These are phyloP conservation scores for Nothoprocta pentlandii DNA, from an alignment of 2,113 vertebrate species.

Conservation along the genomic window DNA sequence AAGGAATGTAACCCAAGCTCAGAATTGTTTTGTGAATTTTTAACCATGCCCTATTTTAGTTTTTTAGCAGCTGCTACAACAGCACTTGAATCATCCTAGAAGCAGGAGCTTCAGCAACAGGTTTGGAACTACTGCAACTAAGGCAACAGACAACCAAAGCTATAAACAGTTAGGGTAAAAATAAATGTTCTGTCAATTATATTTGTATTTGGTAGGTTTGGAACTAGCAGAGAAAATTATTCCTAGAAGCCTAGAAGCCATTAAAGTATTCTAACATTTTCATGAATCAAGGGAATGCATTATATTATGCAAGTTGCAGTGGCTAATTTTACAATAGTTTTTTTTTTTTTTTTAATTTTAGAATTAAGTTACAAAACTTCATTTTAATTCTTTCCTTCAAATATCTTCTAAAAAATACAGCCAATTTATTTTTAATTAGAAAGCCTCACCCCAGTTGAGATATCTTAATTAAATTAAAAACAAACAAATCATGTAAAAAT, in stretches of 20 bases:
- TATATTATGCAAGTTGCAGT: background rate
- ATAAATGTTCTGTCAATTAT: slow-evolving; percentile 26
- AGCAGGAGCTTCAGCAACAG: slow-evolving; percentile 5
- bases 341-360: background rate
- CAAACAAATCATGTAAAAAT: background rate
- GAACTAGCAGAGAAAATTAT: background rate
- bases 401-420: background rate
- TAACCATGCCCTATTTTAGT: background rate
- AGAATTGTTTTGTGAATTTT: background rate
- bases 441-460: background rate
- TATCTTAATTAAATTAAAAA: background rate
- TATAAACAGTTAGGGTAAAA: slow-evolving; percentile 58
- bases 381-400: background rate
- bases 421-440: background rate
- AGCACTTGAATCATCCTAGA: background rate
- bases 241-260: slow-evolving; percentile 22
- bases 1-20: background rate
- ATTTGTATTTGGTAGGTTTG: background rate
- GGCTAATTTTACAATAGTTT: background rate
- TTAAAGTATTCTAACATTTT: background rate
- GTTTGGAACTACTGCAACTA: slow-evolving; percentile 52
- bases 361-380: background rate
- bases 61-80: slow-evolving; percentile 10
- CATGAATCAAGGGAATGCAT: background rate
- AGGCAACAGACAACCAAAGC: slow-evolving; percentile 51